Conservation (phyloP, 2,113 vertebrate genomes). For the Anser brachyrhynchus region DNA sequence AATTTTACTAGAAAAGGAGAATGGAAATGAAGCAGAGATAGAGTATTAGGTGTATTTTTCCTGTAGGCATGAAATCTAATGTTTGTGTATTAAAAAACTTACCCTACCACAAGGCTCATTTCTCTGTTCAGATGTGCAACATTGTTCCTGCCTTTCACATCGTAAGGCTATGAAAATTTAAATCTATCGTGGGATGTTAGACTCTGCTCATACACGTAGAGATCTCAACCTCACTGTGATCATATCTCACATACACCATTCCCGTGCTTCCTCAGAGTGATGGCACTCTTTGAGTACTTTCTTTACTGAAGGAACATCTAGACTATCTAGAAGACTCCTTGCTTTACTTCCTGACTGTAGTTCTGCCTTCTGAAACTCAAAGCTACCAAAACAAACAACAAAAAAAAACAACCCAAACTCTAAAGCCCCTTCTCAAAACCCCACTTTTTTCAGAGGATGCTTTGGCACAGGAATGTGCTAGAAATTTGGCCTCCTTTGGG, state of each 20-base stretch:
- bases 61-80: background rate
- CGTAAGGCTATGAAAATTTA: background rate
- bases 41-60: background rate
- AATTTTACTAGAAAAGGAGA: background rate
- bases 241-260: background rate
- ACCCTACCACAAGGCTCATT: background rate
- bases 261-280: background rate
- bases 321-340: background rate
- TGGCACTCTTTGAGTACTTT: background rate
- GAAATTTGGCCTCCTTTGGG: background rate
- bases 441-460: background rate
- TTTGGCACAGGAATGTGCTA: background rate
- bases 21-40: background rate
- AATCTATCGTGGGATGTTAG: background rate
- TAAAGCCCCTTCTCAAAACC: background rate
- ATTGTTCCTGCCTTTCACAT: background rate
- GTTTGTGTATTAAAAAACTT: background rate
- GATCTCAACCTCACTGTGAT: background rate
- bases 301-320: background rate
- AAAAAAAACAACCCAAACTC: background rate
- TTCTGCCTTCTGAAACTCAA: background rate
- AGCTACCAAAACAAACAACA: background rate
- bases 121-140: background rate
- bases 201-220: background rate
- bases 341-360: background rate